Base-by-base conservation (phyloP, 2,113 vertebrate species). In the Ciconia maguari region DNA sequence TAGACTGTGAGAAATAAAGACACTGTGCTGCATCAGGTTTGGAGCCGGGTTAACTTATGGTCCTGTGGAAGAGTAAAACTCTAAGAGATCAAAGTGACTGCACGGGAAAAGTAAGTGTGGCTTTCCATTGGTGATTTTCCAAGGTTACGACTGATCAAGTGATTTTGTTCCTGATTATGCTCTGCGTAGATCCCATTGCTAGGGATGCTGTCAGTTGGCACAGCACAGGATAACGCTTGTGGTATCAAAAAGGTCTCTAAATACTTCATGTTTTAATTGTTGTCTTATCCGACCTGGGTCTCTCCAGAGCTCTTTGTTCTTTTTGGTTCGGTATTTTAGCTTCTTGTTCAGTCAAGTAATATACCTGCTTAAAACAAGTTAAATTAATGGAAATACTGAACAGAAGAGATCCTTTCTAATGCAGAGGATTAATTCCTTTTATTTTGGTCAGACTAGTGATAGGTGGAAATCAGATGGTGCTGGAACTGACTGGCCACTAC, bases 251-350 rank as follows among this genome's bases (percentile, higher is more conserved):
- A 60, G 7, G 4, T 65, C 24, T 61, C 41, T 22, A 44, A 72
- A 84, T 42, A 24, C 16, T 61, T 87, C 26, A 13, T 42, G 3
- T 61, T 64, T 54, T 52, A 34, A 24, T 62, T 72, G 42, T 69
- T 2, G 2, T 55, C 26, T 72, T 49, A 58, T 5, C 42, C 0
- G 0, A 2, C 9, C 38, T 29, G 32, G 17, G 34, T 51, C 52
- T 76, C 44, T 72, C 24, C 42, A 15, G n/a, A 80, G 41, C 36
- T 52, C 7, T 68, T 36, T 62, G 22, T 29, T 64, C 21, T 46
- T 86, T 86, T 44, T n/a, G 41, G 4, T 72, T 72, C 26, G 13
- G 1, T 64, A 17, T 60, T 13, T 16, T 65, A 29, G 9, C 46
- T 64, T 61, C 41, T 62, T 65, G 17, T 77, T 86, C 42, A 51